Conservation (phyloP, 2,797 vertebrate genomes). For the Anabas testudineus region DNA sequence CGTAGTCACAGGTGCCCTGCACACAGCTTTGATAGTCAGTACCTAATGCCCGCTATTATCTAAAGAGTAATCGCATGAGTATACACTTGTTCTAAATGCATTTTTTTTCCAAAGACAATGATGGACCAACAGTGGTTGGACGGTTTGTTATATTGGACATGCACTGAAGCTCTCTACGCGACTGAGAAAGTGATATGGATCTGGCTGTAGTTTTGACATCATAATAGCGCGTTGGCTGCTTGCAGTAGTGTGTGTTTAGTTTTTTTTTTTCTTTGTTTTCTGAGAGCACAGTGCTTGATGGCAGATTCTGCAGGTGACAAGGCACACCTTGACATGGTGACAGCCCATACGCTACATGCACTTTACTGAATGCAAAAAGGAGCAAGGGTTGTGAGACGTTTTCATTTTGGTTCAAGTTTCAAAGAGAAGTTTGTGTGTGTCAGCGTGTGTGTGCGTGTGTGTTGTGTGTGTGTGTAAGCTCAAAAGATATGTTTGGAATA, state of each 20-base stretch:
- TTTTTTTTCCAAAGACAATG: constrained; percentile 44
- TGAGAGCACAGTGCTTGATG: constrained; percentile 84
- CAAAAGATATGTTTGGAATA: constrained; percentile 84
- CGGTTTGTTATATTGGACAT: constrained; percentile 63
- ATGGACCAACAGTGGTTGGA: constrained; percentile 45
- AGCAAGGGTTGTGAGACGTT: constrained; percentile 77
- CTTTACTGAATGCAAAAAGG: constrained; percentile 81
- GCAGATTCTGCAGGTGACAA: constrained; percentile 84
- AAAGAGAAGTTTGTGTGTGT: constrained; percentile 77
- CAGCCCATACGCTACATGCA: constrained; percentile 84
- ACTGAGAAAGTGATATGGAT: constrained; percentile 74
- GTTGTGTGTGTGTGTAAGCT: constrained; percentile 53
- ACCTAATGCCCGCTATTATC: constrained; percentile 80
- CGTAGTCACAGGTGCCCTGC: constrained; percentile 51
- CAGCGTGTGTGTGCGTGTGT: constrained; percentile 31
- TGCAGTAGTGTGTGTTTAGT: constrained; percentile 71
- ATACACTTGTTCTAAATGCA: constrained; percentile 54
- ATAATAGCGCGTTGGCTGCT: constrained; percentile 83
- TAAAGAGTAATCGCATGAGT: constrained; percentile 52
- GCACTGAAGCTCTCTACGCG: constrained; percentile 71
- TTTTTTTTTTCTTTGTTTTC: constrained; percentile 51
- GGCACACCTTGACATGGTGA: constrained; percentile 81
- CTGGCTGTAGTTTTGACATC: constrained; percentile 85
- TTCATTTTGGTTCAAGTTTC: constrained; percentile 85
- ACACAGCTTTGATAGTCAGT: constrained; percentile 58